These are phyloP conservation scores for Microplitis demolitor DNA, from an alignment of 1,140 invertebrate species.

Conservation along the genomic window DNA sequence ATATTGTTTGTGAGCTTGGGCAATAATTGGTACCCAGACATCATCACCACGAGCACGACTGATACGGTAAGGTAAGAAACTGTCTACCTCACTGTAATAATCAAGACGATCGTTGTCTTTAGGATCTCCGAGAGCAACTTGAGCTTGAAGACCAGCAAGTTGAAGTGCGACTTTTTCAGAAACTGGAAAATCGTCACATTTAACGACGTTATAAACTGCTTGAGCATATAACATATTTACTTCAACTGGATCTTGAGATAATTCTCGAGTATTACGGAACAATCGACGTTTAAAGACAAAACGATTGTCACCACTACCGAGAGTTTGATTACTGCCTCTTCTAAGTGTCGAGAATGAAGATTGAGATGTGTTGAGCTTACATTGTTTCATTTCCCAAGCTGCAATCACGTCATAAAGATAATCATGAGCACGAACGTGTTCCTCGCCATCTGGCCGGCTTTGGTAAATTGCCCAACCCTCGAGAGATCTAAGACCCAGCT, in stretches of 20 bases:
- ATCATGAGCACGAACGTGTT: slow-evolving; percentile 91
- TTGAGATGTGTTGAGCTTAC: slow-evolving; percentile 64
- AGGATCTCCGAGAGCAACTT: slow-evolving; percentile 89
- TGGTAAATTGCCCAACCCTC: slow-evolving; percentile 96
- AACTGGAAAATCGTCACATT: slow-evolving; percentile 93
- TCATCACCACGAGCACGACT: slow-evolving; percentile 73
- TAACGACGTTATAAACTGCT: slow-evolving; percentile 92
- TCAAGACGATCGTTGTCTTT: slow-evolving; percentile 71
- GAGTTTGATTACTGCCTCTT: slow-evolving; percentile 62
- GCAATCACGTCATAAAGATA: slow-evolving; percentile 94
- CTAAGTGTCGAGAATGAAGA: slow-evolving; percentile 65
- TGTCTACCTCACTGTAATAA: slow-evolving; percentile 81
- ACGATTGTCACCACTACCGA: slow-evolving; percentile 85
- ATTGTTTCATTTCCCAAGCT: slow-evolving; percentile 86
- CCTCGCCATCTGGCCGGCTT: slow-evolving; percentile 80
- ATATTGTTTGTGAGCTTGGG: slow-evolving; percentile 87
- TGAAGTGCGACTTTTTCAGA: slow-evolving; percentile 93
- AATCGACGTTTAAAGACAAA: slow-evolving; percentile 92
- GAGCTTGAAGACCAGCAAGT: slow-evolving; percentile 90
- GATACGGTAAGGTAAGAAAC: slow-evolving; percentile 80
- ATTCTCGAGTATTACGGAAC: slow-evolving; percentile 84
- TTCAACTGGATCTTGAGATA: slow-evolving; percentile 96
- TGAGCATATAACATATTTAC: slow-evolving; percentile 94
- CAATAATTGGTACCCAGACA: slow-evolving; percentile 85
- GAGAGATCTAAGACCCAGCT: slow-evolving; percentile 79